Conservation (phyloP, 1,140 invertebrate species). For the Meloidogyne hapla region DNA sequence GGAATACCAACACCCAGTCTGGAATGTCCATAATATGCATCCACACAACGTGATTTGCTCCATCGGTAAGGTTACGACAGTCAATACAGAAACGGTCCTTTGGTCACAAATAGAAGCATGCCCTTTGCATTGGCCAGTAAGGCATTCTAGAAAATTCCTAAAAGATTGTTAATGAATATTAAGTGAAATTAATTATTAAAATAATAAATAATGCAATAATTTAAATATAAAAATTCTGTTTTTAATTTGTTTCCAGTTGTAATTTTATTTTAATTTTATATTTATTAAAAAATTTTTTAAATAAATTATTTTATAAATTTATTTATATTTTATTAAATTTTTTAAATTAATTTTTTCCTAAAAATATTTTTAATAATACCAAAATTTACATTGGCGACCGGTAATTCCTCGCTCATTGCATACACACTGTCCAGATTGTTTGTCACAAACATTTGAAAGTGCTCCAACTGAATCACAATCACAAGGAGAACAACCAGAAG, state of each 20-base stretch:
- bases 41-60: slow-evolving; percentile 79
- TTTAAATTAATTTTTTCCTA: too few species aligned
- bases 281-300: too few species aligned
- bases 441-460: slow-evolving; percentile 84
- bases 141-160: slow-evolving; percentile 82
- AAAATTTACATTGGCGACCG: slow-evolving; percentile 87
- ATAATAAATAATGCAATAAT: too few species aligned
- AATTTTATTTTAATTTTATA: too few species aligned
- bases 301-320: too few species aligned
- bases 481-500: slow-evolving; percentile 86
- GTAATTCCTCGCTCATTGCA: slow-evolving; percentile 85
- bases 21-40: slow-evolving; percentile 93
- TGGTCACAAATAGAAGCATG: slow-evolving; percentile 91
- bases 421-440: slow-evolving; percentile 85
- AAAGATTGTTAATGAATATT: too few species aligned
- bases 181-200: not conserved
- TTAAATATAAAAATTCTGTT: too few species aligned
- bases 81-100: slow-evolving; percentile 83
- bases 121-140: slow-evolving; percentile 90
- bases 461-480: slow-evolving; percentile 92
- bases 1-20: slow-evolving; percentile 81
- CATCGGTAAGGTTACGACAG: slow-evolving; percentile 83
- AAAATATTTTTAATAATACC: slow-evolving; percentile 70
- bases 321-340: too few species aligned
- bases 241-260: too few species aligned